phyloP scores from a whole-genome alignment of 2,888 invertebrate species.

The Agrotis ipsilon region DNA sequence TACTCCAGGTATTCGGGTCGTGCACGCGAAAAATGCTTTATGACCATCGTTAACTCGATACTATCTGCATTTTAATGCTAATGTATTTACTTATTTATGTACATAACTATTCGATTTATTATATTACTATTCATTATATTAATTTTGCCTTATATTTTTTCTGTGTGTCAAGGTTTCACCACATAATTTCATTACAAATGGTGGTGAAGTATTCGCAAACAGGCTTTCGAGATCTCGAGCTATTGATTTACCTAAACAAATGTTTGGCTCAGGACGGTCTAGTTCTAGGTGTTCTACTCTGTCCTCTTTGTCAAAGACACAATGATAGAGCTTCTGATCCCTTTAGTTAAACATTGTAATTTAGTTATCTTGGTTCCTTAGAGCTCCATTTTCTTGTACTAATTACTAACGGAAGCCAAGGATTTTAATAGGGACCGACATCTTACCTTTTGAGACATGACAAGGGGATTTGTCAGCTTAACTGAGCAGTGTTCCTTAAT shows the following conservation, averaged over 20 bases:
- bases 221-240: background rate
- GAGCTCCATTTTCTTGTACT: constrained; percentile 49
- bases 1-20: constrained; percentile 58
- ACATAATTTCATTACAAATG: background rate
- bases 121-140: constrained; percentile 13
- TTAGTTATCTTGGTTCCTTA: constrained; percentile 47
- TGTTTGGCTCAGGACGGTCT: background rate
- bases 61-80: constrained; percentile 58
- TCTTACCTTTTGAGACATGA: constrained; percentile 55
- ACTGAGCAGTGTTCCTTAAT: constrained; percentile 46
- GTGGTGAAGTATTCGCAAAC: background rate
- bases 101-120: constrained; percentile 20
- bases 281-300: constrained; percentile 16
- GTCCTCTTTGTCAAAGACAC: constrained; percentile 11
- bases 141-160: background rate
- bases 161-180: background rate
- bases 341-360: constrained; percentile 47
- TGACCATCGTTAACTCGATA: constrained; percentile 61
- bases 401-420: constrained; percentile 53
- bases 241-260: constrained; percentile 17
- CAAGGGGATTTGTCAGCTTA: constrained; percentile 58
- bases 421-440: constrained; percentile 58
- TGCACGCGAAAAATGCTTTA: constrained; percentile 67
- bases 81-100: constrained; percentile 47
- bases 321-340: constrained; percentile 37